These are phyloP conservation scores for Parasteatoda tepidariorum DNA, from an alignment of 1,140 invertebrate genomes.

Conservation along the genomic window DNA sequence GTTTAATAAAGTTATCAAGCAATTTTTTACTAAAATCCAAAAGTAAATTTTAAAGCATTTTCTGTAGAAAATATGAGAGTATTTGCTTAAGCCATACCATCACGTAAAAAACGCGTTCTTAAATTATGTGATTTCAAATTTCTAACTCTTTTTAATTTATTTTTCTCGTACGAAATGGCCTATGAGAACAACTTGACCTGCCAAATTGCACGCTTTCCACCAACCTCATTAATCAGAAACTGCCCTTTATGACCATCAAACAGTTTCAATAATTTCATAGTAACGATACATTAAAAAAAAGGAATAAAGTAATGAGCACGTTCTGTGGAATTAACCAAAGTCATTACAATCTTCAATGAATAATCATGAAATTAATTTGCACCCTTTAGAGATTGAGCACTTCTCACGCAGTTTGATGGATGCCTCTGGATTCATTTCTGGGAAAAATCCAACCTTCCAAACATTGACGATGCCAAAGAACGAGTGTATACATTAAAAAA, in stretches of 20 bases:
- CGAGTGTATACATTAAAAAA: no score
- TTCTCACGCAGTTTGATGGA: conserved; percentile 17
- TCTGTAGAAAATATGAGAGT: no score
- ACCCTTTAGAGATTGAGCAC: conserved; percentile 2
- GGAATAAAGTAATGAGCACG: background rate
- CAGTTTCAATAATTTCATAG: background rate
- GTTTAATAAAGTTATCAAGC: no score
- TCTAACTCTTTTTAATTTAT: no score
- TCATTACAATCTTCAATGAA: background rate
- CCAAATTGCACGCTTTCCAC: no score
- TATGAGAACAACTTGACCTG: background rate
- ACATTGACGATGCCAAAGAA: background rate
- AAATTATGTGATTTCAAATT: no score
- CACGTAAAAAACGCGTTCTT: no score
- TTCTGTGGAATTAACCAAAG: background rate
- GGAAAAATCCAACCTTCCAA: background rate
- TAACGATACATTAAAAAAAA: background rate
- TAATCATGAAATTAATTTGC: conserved; percentile 19
- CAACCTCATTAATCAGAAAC: background rate
- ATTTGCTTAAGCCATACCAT: no score
- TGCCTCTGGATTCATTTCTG: background rate
- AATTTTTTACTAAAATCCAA: no score
- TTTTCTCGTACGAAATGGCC: background rate
- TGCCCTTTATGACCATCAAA: conserved; percentile 17
- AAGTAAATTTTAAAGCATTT: no score